Percentiles rank a stretch among this genome's conserved stretches.
Evolutionary conservation across 2,797 vertebrate species (phyloP).

Genomic region (Rhadinocentrus ornatus): DNA sequence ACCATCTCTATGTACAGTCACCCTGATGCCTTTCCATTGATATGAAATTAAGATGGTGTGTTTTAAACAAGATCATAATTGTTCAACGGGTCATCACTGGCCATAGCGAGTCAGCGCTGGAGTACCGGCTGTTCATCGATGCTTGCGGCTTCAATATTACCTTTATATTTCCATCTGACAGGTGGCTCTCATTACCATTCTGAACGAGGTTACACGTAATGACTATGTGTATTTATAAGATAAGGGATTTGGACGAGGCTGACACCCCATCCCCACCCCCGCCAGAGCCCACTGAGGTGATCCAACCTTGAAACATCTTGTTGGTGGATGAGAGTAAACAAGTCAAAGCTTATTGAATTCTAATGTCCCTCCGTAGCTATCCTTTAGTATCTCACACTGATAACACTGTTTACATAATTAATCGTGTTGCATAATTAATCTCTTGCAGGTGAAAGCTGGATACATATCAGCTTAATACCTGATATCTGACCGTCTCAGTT

Average conservation of each 20-base stretch:
- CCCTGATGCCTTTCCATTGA: too few species aligned
- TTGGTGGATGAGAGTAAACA: slow-evolving; percentile 54
- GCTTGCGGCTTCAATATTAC: too few species aligned
- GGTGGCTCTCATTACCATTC: too few species aligned
- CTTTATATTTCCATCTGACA: too few species aligned
- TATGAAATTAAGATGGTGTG: too few species aligned
- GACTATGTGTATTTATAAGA: slow-evolving; percentile 10
- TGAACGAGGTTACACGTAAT: too few species aligned
- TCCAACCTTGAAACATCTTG: slow-evolving; percentile 63
- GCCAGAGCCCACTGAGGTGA: slow-evolving; percentile 17
- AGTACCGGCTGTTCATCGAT: too few species aligned
- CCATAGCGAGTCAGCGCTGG: too few species aligned
- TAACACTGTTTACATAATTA: slow-evolving; percentile 75
- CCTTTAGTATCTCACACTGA: slow-evolving; percentile 44
- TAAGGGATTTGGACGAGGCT: slow-evolving; percentile 39
- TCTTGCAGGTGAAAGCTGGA: slow-evolving; percentile 37
- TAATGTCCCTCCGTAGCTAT: slow-evolving; percentile 44
- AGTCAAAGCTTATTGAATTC: slow-evolving; percentile 52
- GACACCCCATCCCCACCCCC: neutral
- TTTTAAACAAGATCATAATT: too few species aligned
- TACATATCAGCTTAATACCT: slow-evolving; percentile 18
- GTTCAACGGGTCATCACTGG: too few species aligned
- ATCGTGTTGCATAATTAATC: slow-evolving; percentile 60
- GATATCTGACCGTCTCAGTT: slow-evolving; percentile 3
- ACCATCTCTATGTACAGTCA: too few species aligned